Evolutionary conservation across 2,113 vertebrate species (phyloP), one percentile per base, ranked within the genome.

Genomic region (Chaetura pelagica): DNA sequence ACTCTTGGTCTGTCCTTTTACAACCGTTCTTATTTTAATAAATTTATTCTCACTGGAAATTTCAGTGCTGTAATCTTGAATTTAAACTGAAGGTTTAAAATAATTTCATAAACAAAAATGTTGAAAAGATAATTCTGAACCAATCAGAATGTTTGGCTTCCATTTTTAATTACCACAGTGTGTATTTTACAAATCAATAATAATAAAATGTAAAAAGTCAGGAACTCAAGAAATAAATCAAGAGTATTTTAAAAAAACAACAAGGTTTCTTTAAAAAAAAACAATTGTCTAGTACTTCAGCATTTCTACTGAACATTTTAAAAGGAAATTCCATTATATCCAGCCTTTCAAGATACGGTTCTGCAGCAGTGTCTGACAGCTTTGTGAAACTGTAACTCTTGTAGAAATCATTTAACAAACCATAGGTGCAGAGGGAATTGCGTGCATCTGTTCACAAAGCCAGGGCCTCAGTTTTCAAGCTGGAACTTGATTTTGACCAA

Each of bases 401-500:
- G 52, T 20, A 77, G 89, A 81, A 92, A 55, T 87, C 30, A 20
- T 78, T 94, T 83, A 67, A 49, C 64, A 92, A 83, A 42, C 64
- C 76, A 51, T 85, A 62, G 51, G 75, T 86, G 71, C 72, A 75
- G 32, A 86, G 42, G 63, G 55, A 85, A 62, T 77, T 9, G 1
- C 24, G 29, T n/a, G 18, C 48, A 84, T 75, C 20, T 24, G 67
- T 85, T 84, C 91, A 35, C 72, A 88, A 73, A 90, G 62, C 51
- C 64, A n/a, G 22, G n/a, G 15, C 48, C 61, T 92, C 52, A 34
- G 55, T 89, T 93, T 95, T 86, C 94, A 86, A 89, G 73, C 57
- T 72, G 76, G n/a, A 93, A 67, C 61, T 78, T 92, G 66, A 91
- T 81, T 67, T 84, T 86, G 73, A 63, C 79, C 57, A 90, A 58